phyloP scores from a whole-genome alignment of 2,797 vertebrate genomes.

The Chloroceryle amazona region DNA sequence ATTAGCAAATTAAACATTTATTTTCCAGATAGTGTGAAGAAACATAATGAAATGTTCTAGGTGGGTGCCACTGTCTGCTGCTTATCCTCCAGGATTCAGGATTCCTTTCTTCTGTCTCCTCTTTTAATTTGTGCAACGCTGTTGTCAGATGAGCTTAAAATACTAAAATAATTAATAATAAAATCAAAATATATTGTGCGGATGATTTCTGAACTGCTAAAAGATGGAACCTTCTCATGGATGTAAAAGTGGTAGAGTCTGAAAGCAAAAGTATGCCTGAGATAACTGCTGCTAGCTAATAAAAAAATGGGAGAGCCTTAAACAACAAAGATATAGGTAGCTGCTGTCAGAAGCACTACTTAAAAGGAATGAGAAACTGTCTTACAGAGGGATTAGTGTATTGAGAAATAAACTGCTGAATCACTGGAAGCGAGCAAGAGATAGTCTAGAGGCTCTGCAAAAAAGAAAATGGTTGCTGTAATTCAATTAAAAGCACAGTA shows the following conservation, averaged over 20 bases:
- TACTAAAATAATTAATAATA: too few relatives aligned
- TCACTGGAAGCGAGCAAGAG: neutral
- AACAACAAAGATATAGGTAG: neutral
- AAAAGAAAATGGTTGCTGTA: neutral
- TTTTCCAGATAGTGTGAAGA: neutral
- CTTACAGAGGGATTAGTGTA: neutral
- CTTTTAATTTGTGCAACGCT: neutral
- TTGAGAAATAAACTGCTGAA: constrained; percentile 46
- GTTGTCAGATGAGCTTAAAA: neutral
- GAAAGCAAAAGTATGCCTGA: neutral
- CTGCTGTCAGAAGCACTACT: neutral
- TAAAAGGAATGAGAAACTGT: neutral
- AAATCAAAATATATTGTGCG: neutral
- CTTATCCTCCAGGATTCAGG: neutral
- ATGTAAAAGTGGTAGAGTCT: neutral
- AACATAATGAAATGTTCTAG: neutral
- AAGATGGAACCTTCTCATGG: neutral
- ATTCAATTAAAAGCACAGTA: constrained; percentile 43
- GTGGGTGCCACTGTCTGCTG: neutral
- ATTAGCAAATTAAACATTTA: neutral
- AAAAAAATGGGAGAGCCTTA: neutral
- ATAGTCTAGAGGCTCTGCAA: neutral
- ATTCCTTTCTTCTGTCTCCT: neutral
- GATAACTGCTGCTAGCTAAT: neutral
- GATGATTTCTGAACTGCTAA: neutral